Percentiles rank a stretch among this genome's conserved stretches.
Evolutionary conservation across 2,113 vertebrate species (phyloP).

Genomic region (Beaufortia kweichowensis): DNA sequence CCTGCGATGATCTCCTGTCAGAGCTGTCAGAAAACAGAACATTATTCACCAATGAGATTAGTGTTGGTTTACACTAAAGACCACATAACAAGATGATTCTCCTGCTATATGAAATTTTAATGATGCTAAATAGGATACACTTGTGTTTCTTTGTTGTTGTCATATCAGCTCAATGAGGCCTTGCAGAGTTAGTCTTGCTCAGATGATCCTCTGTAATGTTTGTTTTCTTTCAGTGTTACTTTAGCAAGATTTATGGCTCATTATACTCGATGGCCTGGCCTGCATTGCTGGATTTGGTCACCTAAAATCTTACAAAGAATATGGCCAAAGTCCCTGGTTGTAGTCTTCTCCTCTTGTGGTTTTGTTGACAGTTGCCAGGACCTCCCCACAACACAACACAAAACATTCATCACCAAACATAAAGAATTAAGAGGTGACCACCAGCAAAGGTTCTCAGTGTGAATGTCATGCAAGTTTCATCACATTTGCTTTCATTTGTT

Average conservation of each 20-base stretch:
- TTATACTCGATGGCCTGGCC: neutral
- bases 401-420: constrained; percentile 26
- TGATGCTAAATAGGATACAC: constrained; percentile 27
- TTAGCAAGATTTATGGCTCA: constrained; percentile 15
- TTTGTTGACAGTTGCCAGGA: constrained; percentile 71
- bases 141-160: constrained; percentile 1
- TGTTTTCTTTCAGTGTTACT: neutral
- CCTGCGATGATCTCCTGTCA: constrained; percentile 73
- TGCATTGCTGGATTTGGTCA: neutral
- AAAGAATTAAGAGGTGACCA: constrained; percentile 46
- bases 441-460: constrained; percentile 45
- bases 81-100: constrained; percentile 34
- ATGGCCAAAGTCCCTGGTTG: neutral
- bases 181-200: constrained; percentile 16
- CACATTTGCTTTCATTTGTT: constrained; percentile 62
- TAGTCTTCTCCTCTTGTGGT: constrained; percentile 54
- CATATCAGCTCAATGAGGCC: constrained; percentile 21
- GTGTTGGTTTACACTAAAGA: constrained; percentile 24
- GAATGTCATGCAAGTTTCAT: constrained; percentile 67
- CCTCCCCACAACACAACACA: constrained; percentile 16
- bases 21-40: constrained; percentile 66
- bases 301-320: neutral
- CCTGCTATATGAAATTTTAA: constrained; percentile 32
- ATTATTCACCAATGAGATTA: constrained; percentile 17
- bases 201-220: constrained; percentile 13